Base-by-base conservation (phyloP, 2,888 invertebrate genomes). In the Muscina levida region DNA sequence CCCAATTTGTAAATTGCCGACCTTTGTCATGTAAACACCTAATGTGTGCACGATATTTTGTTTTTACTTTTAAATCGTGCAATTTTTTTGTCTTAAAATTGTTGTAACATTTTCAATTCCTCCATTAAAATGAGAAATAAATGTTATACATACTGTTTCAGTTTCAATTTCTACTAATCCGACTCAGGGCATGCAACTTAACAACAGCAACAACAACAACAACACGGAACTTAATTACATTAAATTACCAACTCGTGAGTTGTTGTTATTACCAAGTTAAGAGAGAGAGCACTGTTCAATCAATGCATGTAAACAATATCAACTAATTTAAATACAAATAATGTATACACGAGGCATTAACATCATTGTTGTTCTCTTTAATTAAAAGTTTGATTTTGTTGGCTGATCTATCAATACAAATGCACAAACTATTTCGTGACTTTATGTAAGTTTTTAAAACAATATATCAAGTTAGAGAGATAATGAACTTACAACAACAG, bases 161-260 rank as follows among this genome's bases (percentile, higher is more conserved):
- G 8, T 31, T 31, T 3, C 8, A 5, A 8, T 31, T 31, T 5
- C 8, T 5, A 5, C 8, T 31, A 5, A 31, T 31, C 3, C 31
- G 31, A 5, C 8, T 31, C 8, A 31, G 31, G 31, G 31, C n/a
- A n/a, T n/a, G n/a, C n/a, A n/a, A n/a, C n/a, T n/a, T n/a, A n/a
- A n/a, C n/a, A n/a, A 8, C 31, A 57, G 15, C 31, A 57, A 37
- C 3, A 37, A 31, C 15, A 39, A 59, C 37, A 17, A 39, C 17
- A 2, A 31, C 15, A 37, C 1, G 44, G 51, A 72, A 48, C 57
- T 24, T 73, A 80, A 73, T 80, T 80, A 53, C 53, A 71, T 19
- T 59, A 71, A 80, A 77, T 77, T 77, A 59, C 24, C 42, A 24
- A 39, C 71, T 80, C 80, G 80, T 80, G 80, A 80, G 67, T 68